Base-by-base conservation (phyloP, 2,888 invertebrate species). In the Tiphia femorata region DNA sequence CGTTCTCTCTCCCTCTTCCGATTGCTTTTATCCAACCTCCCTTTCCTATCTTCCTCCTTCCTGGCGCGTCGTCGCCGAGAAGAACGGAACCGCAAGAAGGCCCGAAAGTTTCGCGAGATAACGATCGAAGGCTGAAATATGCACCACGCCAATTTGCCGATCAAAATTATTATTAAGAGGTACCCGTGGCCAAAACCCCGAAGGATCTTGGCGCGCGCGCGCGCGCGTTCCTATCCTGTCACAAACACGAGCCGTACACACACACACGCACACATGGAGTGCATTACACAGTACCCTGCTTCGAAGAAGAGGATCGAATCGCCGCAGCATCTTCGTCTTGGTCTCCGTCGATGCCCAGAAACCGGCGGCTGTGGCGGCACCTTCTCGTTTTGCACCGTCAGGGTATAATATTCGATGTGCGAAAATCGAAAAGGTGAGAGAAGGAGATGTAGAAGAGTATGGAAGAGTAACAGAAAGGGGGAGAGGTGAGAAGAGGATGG, bases 111-210 rank as follows among this genome's bases (percentile, higher is more conserved):
- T 76, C 72, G 72, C 73, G 73, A 79, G 81, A 81, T 81, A 80
- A 79, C 76, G 79, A 81, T 81, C 81, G 76, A 75, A 64, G 68
- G 49, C 73, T 72, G 76, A 80, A 81, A 77, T 77, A 79, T 80
- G 78, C 80, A 75, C 75, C 77, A 72, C 74, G 72, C 76, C 81
- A 81, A 80, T 81, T 81, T 80, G 73, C 79, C 76, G 80, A 81
- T 81, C 81, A 76, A 80, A 80, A 81, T 81, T 80, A 79, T 81
- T 81, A 81, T 81, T 81, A 80, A 80, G 80, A 80, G 81, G 78
- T 79, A 78, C 72, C 75, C 68, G 71, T 68, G 62, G 73, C 62
- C 49, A 25, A 46, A 38, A 57, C 33, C 56, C 55, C 43, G 43
- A 21, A 21, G 41, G 14, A 20, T 1, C n/a, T n/a, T 8, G 46